Evolutionary conservation across 2,797 vertebrate genomes (phyloP), one percentile per base, ranked within the genome.

Genomic region (Phylloscopus collybita): DNA sequence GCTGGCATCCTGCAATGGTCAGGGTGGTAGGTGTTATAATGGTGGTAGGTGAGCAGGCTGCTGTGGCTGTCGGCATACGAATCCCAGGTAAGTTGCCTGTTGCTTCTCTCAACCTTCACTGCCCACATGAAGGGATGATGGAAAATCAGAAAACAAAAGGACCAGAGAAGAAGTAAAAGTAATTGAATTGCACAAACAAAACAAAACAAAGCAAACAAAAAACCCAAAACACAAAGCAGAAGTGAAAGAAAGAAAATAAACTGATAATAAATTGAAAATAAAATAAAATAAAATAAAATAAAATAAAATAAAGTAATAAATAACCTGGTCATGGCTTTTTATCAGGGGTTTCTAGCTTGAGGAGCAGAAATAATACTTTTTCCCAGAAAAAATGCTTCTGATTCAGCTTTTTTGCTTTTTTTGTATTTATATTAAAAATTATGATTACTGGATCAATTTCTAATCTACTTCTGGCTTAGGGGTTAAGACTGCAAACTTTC

Each of bases 31-130:
- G 98, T 98, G 97, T 98, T 99, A 99, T 98, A 98, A 98, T 99
- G 99, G 96, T 99, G 99, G 96, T 93, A 98, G 96, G 98, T 95
- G 94, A 97, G 98, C 42, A 98, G 98, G 96, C 98, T 98, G 97
- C 98, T 97, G 94, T 98, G 98, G 98, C 97, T 98, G 97, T 97
- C 98, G 97, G 97, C 96, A 96, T 96, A 96, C 67, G 97, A 98
- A 92, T 99, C 98, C 98, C 98, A 98, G 93, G 98, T 97, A 86
- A 98, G 98, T 89, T 98, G 98, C 95, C 99, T 98, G 98, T 97
- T 98, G 98, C 98, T 99, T 98, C 99, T 98, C 98, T 99, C 99
- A 98, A 99, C 98, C 98, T 99, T 99, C 98, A 99, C 99, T 99
- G 98, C 97, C 97, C 98, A 50, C 92, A 98, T 96, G 98, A 98